Evolutionary conservation across 1,140 invertebrate species (phyloP), one percentile per base, ranked within the genome.

Genomic region (Lineus longissimus): DNA sequence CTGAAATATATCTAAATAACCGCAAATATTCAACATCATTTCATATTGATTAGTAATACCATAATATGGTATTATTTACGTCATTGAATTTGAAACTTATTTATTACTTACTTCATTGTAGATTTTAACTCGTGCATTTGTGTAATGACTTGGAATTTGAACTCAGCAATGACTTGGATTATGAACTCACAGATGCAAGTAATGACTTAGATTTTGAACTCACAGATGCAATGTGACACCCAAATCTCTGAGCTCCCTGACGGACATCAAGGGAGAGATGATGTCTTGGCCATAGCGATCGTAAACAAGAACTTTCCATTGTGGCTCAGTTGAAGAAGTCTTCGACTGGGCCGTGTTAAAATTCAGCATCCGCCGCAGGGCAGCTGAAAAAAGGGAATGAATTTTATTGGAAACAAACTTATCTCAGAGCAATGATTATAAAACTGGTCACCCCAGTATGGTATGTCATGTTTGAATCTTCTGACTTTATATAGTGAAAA

Each of bases 211-310:
- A 36, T 36, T 36, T 45, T 31, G 43, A 27, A 74, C 88, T 88
- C 86, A 96, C 91, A 99, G 88, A 86, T 98, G 95, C 60, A 99
- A 85, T 54, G 97, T 99, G 17, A 99, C 92, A 64, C 97, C 97
- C 70, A 96, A 82, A 81, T 98, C 95, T 75, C 96, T 81, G 1
- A 99, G 84, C 79, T 99, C 95, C 83, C 97, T 97, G 0, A 99
- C 89, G 43, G 93, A 93, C 74, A 99, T 87, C 55, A 99, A 81
- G 2, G 97, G 95, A 19, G 96, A 97, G 72, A 99, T 97, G 54
- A 99, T 98, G 79, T 99, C 96, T 83, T 98, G 96, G 6, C 95
- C 95, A 71, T 90, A 88, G 72, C 91, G 87, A 82, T 99, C 97
- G 77, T 98, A 98, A 61, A 99, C 89, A 51, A 99, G 84, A 65